Conservation (phyloP, 2,888 invertebrate species). For the Meandrusa payeni region DNA sequence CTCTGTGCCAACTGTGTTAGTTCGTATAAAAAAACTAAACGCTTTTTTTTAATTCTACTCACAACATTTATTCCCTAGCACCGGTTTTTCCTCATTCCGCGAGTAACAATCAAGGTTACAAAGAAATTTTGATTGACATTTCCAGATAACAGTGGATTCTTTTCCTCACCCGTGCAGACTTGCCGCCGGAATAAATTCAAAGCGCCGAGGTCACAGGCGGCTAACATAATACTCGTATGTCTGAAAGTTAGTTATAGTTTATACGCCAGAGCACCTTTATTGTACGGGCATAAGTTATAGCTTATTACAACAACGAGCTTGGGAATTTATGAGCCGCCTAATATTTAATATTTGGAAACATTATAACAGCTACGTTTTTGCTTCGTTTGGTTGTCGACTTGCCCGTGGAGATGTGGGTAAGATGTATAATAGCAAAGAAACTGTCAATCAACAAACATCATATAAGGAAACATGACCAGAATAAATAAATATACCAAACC, state of each 20-base stretch:
- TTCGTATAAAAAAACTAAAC: no score
- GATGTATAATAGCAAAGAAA: no score
- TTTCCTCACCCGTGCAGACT: neutral
- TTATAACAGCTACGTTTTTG: neutral
- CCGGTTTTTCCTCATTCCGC: no score
- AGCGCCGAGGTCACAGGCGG: constrained; percentile 4
- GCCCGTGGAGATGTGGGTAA: neutral
- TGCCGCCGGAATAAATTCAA: constrained; percentile 10
- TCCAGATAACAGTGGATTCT: no score
- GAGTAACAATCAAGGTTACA: no score
- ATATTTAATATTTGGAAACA: constrained; percentile 13
- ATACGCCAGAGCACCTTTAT: constrained; percentile 15
- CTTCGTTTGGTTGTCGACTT: constrained; percentile 1
- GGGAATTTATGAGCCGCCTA: constrained; percentile 2
- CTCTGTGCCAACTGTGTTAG: no score
- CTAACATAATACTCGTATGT: constrained; percentile 14
- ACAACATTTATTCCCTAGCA: no score
- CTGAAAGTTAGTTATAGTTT: constrained; percentile 17
- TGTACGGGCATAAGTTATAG: constrained; percentile 18
- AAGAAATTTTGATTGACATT: no score
- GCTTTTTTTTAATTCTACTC: no score
- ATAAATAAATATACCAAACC: no score
- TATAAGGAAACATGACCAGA: no score
- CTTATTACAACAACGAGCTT: constrained; percentile 16
- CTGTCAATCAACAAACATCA: no score